Conservation (phyloP, 2,113 vertebrate species). For the Rhinichthys klamathensis region DNA sequence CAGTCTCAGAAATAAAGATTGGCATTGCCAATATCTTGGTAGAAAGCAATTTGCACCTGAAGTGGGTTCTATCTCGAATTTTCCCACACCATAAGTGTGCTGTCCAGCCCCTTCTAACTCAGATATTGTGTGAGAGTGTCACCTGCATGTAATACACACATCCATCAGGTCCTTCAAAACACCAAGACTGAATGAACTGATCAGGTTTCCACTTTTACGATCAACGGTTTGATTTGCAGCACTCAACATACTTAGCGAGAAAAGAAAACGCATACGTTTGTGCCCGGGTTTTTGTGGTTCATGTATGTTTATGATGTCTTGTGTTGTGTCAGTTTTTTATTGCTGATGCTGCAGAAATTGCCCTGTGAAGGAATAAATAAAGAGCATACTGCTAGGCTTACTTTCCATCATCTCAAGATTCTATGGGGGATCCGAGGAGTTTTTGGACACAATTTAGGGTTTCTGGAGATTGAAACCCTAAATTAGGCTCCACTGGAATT, state of each 20-base stretch:
- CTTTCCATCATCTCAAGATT: not conserved
- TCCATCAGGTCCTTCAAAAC: conserved; percentile 35
- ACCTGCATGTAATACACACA: conserved; percentile 2
- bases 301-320: no score
- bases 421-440: not conserved
- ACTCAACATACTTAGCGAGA: not conserved
- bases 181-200: conserved; percentile 56
- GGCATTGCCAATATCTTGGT: conserved; percentile 70
- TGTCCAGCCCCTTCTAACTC: not conserved
- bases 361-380: no score
- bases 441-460: not conserved
- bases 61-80: conserved; percentile 54
- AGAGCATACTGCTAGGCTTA: no score
- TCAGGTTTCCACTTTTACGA: conserved; percentile 28
- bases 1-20: conserved; percentile 67
- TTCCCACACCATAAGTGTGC: not conserved
- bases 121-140: conserved; percentile 9
- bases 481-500: not conserved
- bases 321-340: no score
- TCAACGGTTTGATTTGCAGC: not conserved
- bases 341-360: no score
- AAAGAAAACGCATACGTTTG: no score
- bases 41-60: conserved; percentile 73
- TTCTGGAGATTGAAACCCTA: not conserved
- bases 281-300: no score